Evolutionary conservation across 1,140 invertebrate species (phyloP), one percentile per base, ranked within the genome.

Genomic region (Papilio helenus): DNA sequence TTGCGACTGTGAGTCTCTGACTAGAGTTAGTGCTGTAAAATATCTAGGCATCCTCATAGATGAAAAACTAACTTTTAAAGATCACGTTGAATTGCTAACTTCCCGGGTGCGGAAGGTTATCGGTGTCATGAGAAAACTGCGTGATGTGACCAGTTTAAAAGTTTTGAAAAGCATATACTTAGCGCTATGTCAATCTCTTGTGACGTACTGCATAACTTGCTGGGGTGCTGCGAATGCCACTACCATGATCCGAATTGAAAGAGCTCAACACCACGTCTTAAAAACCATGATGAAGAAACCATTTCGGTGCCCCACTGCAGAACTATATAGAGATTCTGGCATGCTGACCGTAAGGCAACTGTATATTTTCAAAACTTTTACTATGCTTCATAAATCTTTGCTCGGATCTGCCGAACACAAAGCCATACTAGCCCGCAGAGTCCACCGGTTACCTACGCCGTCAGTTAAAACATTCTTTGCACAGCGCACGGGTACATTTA

Each of bases 401-500:
- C n/a, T n/a, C n/a, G n/a, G n/a, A n/a, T n/a, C n/a, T n/a, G n/a
- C n/a, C n/a, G n/a, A n/a, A n/a, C n/a, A n/a, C n/a, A n/a, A n/a
- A n/a, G n/a, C n/a, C n/a, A n/a, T n/a, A n/a, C n/a, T n/a, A n/a
- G n/a, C n/a, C n/a, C n/a, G n/a, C n/a, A n/a, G n/a, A n/a, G n/a
- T n/a, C n/a, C n/a, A n/a, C n/a, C n/a, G n/a, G n/a, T n/a, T n/a
- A n/a, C 82, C 4, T 80, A 87, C 49, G 89, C 89, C 76, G 87
- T 88, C 79, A 87, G 90, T 23, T 58, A 58, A 58, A 4, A 55
- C 51, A 55, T n/a, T n/a, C n/a, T 55, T 55, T n/a, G 51, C 14
- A 14, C 51, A 55, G 5, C 55, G 55, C n/a, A 58, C 55, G 7
- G 5, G 20, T 4, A 5, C 55, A 5, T 58, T 58, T 23, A 58